Percentiles rank a stretch among this genome's conserved stretches.
phyloP scores from a whole-genome alignment of 2,113 vertebrate species.

The Maylandia zebra region DNA sequence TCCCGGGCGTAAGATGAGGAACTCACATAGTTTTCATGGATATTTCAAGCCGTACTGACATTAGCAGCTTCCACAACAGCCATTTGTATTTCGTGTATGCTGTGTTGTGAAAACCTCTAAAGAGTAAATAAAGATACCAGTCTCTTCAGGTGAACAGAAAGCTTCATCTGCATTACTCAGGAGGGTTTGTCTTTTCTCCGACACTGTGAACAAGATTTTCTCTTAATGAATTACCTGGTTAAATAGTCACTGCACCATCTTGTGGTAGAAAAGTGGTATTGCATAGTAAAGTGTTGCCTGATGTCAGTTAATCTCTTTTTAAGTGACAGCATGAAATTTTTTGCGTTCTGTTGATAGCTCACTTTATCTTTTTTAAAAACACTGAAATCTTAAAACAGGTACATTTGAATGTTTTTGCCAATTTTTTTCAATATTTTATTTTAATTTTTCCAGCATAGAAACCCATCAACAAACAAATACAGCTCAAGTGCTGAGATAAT shows the following conservation, averaged over 20 bases:
- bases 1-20: accelerated
- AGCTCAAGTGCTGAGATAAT: too few relatives aligned
- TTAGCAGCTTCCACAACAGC: not conserved
- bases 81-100: not conserved
- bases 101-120: not conserved
- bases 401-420: not conserved
- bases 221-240: not conserved
- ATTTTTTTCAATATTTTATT: not conserved
- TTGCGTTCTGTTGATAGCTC: accelerated
- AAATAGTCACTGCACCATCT: not conserved
- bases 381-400: not conserved
- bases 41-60: not conserved
- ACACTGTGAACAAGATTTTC: not conserved
- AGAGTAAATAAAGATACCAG: not conserved
- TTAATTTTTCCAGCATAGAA: too few relatives aligned
- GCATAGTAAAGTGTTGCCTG: not conserved
- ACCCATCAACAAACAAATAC: too few relatives aligned
- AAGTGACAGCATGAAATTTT: too few relatives aligned
- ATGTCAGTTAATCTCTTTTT: not conserved
- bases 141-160: not conserved
- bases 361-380: not conserved
- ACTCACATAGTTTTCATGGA: not conserved
- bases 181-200: not conserved
- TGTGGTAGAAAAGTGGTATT: not conserved
- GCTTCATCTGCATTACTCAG: not conserved